These are phyloP conservation scores for Scartelaos histophorus DNA, from an alignment of 2,113 vertebrate genomes.

Conservation along the genomic window DNA sequence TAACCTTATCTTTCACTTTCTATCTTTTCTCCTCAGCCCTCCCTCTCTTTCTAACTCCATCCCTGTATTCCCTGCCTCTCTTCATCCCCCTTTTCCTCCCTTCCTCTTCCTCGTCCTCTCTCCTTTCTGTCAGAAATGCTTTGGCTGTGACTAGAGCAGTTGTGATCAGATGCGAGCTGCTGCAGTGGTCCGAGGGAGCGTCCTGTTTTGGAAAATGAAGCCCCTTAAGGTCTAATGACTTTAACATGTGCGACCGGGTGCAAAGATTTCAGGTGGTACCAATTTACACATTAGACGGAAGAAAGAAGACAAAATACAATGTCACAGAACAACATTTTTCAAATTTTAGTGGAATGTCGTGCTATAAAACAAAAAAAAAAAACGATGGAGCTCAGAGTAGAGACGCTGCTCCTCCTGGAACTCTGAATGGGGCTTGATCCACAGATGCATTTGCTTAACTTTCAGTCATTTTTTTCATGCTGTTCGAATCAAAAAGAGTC, in stretches of 20 bases:
- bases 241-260: slow-evolving; percentile 51
- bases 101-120: too few relatives aligned
- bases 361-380: not conserved
- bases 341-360: not conserved
- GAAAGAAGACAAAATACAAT: slow-evolving; percentile 1
- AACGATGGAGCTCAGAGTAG: not conserved
- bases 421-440: too few relatives aligned
- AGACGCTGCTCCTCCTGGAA: not conserved
- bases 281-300: slow-evolving; percentile 40
- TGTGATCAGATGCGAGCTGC: slow-evolving; percentile 42
- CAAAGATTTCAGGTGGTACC: slow-evolving; percentile 56
- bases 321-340: not conserved
- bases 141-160: slow-evolving; percentile 40
- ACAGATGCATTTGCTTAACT: too few relatives aligned
- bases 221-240: slow-evolving; percentile 37
- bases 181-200: slow-evolving; percentile 56
- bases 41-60: too few relatives aligned
- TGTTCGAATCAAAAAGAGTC: too few relatives aligned
- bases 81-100: too few relatives aligned
- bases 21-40: too few relatives aligned
- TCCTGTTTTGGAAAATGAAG: slow-evolving; percentile 34
- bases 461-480: too few relatives aligned
- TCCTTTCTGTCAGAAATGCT: slow-evolving; percentile 55
- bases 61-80: too few relatives aligned
- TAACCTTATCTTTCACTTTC: too few relatives aligned